A percentile compares a stretch with the other conserved stretches of the same genome.
Evolutionary conservation across 2,888 invertebrate genomes (phyloP).

Genomic region (Phyllotreta cruciferae): DNA sequence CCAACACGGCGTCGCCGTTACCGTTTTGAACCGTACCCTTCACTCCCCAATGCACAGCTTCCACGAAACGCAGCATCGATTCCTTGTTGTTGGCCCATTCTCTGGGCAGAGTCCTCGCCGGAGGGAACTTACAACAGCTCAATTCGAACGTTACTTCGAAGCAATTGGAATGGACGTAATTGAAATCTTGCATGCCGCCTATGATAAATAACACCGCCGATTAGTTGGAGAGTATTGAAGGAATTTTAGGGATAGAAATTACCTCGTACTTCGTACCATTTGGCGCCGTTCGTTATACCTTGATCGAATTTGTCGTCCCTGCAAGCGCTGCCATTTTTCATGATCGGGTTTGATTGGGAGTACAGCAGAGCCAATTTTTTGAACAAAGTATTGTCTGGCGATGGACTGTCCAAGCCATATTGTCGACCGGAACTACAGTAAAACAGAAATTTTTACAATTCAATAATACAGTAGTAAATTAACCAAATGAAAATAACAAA

Average conservation of each 20-base stretch:
- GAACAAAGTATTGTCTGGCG: conserved; percentile 86
- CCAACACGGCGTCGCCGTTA: conserved; percentile 68
- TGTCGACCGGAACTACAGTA: conserved; percentile 61
- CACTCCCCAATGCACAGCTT: conserved; percentile 78
- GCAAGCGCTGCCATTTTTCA: conserved; percentile 79
- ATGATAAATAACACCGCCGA: conserved; percentile 45
- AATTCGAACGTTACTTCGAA: conserved; percentile 97
- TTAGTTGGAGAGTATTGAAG: neutral
- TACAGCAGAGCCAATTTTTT: conserved; percentile 78
- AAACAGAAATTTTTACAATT: conserved; percentile 5
- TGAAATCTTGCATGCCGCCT: conserved; percentile 99
- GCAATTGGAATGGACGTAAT: conserved; percentile 93
- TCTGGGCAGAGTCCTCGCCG: conserved; percentile 69
- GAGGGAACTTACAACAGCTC: conserved; percentile 94
- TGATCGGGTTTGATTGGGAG: conserved; percentile 75
- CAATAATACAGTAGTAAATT: neutral
- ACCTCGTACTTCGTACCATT: conserved; percentile 89
- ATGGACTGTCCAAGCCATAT: conserved; percentile 76
- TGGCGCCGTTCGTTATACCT: conserved; percentile 91
- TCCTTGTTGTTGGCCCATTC: conserved; percentile 91
- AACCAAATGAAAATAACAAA: neutral
- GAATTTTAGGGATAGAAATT: conserved; percentile 29
- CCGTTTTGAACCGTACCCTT: conserved; percentile 72
- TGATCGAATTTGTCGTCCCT: conserved; percentile 74
- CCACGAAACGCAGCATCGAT: conserved; percentile 83